Conservation (phyloP, 2,113 vertebrate genomes). For the Nycticebus coucang region DNA sequence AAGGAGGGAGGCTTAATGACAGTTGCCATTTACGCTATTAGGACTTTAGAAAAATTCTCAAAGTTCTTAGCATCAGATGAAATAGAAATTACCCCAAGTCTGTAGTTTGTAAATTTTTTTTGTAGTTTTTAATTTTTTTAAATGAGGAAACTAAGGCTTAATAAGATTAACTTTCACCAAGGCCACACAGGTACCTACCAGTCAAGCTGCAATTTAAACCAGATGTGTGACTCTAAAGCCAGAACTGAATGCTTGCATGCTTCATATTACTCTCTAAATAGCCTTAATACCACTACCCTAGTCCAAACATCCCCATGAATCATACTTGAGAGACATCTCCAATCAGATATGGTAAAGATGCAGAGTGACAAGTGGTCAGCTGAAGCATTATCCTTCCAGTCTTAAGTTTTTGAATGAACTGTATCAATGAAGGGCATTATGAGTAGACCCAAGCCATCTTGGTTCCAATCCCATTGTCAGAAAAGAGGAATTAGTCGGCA, state of each 20-base stretch:
- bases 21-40: background rate
- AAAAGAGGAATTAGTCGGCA: conserved; percentile 23
- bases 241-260: background rate
- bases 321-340: background rate
- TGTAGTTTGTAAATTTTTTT: too few relatives aligned
- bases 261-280: background rate
- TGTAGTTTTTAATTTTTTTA: background rate
- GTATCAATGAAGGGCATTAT: background rate
- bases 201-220: background rate
- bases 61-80: background rate
- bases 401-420: background rate
- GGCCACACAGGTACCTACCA: background rate
- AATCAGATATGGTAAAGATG: background rate
- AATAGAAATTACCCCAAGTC: background rate
- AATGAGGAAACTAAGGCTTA: background rate
- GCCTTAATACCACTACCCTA: background rate
- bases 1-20: background rate
- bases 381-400: background rate
- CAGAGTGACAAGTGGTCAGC: background rate
- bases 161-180: background rate
- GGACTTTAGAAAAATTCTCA: background rate
- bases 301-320: background rate
- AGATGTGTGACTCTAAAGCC: background rate
- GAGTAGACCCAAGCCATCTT: background rate
- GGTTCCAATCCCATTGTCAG: background rate